Conservation (phyloP, 2,888 invertebrate species). For the Andrena bucephala region DNA sequence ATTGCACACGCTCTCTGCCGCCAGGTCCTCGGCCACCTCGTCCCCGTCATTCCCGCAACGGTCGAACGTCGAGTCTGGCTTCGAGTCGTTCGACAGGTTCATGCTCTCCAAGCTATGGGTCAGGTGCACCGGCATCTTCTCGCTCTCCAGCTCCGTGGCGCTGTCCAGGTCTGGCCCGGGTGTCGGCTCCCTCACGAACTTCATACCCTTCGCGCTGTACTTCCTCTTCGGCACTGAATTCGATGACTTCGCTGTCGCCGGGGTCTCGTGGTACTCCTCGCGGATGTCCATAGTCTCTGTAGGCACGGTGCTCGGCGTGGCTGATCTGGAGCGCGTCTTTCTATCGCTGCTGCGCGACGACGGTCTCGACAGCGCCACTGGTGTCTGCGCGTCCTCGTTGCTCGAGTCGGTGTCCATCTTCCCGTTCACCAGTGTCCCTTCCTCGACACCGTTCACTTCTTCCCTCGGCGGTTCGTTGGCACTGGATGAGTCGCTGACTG, state of each 20-base stretch:
- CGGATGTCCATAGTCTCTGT: constrained; percentile 5
- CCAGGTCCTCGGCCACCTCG: neutral
- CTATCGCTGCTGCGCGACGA: constrained; percentile 20
- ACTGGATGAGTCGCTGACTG: constrained; percentile 34
- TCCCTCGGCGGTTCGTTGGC: constrained; percentile 45
- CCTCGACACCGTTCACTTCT: constrained; percentile 37
- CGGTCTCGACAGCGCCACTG: constrained; percentile 16
- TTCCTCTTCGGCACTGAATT: constrained; percentile 57
- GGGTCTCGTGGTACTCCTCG: constrained; percentile 18
- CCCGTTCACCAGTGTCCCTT: constrained; percentile 40
- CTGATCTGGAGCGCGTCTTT: constrained; percentile 21
- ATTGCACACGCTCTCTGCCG: constrained; percentile 11
- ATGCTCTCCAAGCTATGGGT: constrained; percentile 24
- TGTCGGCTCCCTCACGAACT: constrained; percentile 79
- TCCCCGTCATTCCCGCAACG: neutral
- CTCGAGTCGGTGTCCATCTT: constrained; percentile 24
- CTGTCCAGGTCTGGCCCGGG: constrained; percentile 76
- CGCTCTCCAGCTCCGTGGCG: constrained; percentile 31
- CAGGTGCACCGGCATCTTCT: constrained; percentile 21
- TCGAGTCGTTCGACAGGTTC: constrained; percentile 36
- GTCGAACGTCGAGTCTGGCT: constrained; percentile 10
- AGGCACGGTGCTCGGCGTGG: constrained; percentile 13
- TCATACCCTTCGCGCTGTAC: constrained; percentile 75
- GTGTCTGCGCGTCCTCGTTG: neutral
- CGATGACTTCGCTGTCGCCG: constrained; percentile 29